Conservation (phyloP, 2,797 vertebrate species). For the Gymnoscopelus braueri region DNA sequence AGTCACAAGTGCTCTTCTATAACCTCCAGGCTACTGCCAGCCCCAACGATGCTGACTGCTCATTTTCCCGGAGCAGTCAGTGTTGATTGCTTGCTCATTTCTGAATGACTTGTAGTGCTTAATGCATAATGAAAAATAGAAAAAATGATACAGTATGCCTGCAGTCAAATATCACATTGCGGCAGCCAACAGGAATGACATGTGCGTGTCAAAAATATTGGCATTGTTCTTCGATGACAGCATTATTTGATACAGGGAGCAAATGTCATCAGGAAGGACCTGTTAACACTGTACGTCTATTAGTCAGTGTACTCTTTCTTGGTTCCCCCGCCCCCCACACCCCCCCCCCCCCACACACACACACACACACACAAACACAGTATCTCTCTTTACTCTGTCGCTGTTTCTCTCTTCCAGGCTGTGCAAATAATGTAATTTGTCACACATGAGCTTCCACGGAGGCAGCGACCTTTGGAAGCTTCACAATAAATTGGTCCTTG, state of each 20-base stretch:
- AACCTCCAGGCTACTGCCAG: too few relatives aligned
- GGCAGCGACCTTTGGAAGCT: slow-evolving; percentile 79
- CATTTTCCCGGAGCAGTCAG: background rate
- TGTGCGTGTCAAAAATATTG: slow-evolving; percentile 24
- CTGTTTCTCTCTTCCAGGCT: slow-evolving; percentile 45
- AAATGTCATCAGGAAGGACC: slow-evolving; percentile 61
- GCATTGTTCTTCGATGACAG: slow-evolving; percentile 46
- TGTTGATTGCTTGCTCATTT: background rate
- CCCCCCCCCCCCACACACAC: slow-evolving; percentile 20
- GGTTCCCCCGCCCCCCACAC: background rate
- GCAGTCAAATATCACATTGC: slow-evolving; percentile 7
- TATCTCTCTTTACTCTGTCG: slow-evolving; percentile 14
- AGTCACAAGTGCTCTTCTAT: too few relatives aligned
- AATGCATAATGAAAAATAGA: slow-evolving; percentile 20
- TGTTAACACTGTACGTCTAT: slow-evolving; percentile 63
- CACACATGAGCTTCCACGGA: slow-evolving; percentile 77
- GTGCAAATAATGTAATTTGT: slow-evolving; percentile 83
- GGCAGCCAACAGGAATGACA: background rate
- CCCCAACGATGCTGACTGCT: too few relatives aligned
- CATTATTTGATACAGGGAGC: slow-evolving; percentile 48
- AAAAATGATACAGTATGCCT: slow-evolving; percentile 1
- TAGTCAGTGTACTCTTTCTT: slow-evolving; percentile 18
- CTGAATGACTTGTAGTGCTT: background rate
- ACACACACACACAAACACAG: slow-evolving; percentile 52
- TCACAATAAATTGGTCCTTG: slow-evolving; percentile 78